A percentile compares a stretch with the other conserved stretches of the same genome.
phyloP scores from a whole-genome alignment of 2,888 invertebrate species.

The Phaedon cochleariae region DNA sequence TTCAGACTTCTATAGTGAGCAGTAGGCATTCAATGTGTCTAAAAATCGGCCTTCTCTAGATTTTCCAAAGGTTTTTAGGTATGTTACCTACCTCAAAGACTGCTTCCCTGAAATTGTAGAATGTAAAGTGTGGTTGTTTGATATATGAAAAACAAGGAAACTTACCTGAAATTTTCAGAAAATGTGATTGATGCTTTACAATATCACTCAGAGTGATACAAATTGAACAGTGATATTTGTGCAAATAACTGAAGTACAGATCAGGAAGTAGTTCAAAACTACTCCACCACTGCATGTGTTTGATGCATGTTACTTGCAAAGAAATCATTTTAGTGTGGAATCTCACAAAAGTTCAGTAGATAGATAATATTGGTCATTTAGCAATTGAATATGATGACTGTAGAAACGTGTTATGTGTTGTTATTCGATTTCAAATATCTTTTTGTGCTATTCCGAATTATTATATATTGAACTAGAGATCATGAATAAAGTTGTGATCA shows the following conservation, averaged over 20 bases:
- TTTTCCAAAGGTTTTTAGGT: too few relatives aligned
- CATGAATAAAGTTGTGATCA: too few relatives aligned
- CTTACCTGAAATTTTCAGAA: constrained; percentile 43
- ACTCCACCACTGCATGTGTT: constrained; percentile 31
- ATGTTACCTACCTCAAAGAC: too few relatives aligned
- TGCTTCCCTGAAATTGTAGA: constrained; percentile 31
- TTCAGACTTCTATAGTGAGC: constrained; percentile 24
- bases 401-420: too few relatives aligned
- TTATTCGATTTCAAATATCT: too few relatives aligned
- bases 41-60: too few relatives aligned
- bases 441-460: too few relatives aligned
- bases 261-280: constrained; percentile 29
- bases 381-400: background rate
- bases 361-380: constrained; percentile 12
- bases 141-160: constrained; percentile 36
- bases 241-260: constrained; percentile 27
- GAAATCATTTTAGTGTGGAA: constrained; percentile 11
- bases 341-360: too few relatives aligned
- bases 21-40: too few relatives aligned
- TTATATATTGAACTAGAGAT: too few relatives aligned
- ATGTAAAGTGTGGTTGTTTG: constrained; percentile 24
- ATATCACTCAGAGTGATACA: constrained; percentile 43
- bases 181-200: constrained; percentile 54
- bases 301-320: constrained; percentile 34
- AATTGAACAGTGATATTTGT: constrained; percentile 38